phyloP scores from a whole-genome alignment of 2,113 vertebrate species.

The Daphoenositta chrysoptera region DNA sequence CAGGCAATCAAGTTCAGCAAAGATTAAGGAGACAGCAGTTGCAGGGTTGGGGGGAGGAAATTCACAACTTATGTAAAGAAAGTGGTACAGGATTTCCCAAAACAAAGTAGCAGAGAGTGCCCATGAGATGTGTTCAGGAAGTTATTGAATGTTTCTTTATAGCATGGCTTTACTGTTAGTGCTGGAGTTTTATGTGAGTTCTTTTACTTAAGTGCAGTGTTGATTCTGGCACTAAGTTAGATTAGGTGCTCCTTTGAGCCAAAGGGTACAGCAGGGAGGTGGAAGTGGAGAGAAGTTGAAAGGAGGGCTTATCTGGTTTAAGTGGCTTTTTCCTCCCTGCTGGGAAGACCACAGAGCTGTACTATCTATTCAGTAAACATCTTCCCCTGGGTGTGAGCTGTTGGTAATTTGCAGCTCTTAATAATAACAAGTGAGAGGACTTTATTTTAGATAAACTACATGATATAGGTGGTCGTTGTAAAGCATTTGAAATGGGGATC shows the following conservation, averaged over 20 bases:
- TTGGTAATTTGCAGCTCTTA: background rate
- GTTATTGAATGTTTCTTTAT: background rate
- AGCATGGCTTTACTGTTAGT: background rate
- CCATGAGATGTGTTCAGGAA: background rate
- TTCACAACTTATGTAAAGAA: background rate
- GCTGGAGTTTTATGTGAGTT: background rate
- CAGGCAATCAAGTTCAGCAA: background rate
- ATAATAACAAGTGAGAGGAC: background rate
- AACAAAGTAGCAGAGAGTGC: background rate
- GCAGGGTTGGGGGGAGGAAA: fast-evolving
- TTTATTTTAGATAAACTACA: background rate
- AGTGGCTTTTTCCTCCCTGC: conserved; percentile 6
- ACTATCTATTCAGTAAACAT: background rate
- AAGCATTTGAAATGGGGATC: background rate
- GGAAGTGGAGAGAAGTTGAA: conserved; percentile 3
- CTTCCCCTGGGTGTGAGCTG: background rate
- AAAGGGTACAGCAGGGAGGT: background rate
- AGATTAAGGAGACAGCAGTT: background rate
- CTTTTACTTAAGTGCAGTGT: background rate
- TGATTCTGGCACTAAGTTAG: background rate
- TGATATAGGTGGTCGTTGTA: background rate
- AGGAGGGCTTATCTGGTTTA: background rate
- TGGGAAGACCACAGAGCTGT: background rate
- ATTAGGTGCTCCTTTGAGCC: background rate
- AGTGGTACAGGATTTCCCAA: background rate